Evolutionary conservation across 2,797 vertebrate species (phyloP).

Genomic region (Pipistrellus nathusii): DNA sequence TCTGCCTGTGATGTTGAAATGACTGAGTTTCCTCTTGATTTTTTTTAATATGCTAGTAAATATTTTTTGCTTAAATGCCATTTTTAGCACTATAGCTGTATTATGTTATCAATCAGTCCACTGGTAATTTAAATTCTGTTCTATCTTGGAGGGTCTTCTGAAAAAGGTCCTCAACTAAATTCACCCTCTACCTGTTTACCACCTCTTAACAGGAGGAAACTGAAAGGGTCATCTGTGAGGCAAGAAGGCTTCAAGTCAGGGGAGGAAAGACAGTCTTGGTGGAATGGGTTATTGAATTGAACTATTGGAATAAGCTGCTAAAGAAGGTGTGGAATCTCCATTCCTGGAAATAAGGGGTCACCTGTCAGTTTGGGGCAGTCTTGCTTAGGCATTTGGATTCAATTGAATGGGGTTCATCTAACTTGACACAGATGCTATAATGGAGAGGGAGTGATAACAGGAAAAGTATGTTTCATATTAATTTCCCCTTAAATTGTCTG

Average conservation of each 20-base stretch:
- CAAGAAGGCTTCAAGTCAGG: constrained; percentile 3
- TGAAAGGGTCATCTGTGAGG: not conserved
- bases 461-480: not conserved
- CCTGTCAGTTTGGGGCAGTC: not conserved
- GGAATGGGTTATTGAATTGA: not conserved
- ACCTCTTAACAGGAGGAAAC: not conserved
- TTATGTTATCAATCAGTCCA: not conserved
- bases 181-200: not conserved
- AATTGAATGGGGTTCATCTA: not conserved
- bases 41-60: not conserved
- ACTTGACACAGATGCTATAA: not conserved
- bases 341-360: not conserved
- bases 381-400: not conserved
- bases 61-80: not conserved
- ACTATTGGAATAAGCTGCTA: not conserved
- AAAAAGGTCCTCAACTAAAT: not conserved
- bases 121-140: constrained; percentile 21
- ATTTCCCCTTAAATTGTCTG: not conserved
- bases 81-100: not conserved
- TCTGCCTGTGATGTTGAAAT: not conserved
- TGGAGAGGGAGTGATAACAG: not conserved
- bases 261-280: not conserved
- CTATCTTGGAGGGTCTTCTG: not conserved
- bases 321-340: not conserved
- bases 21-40: not conserved